phyloP scores from a whole-genome alignment of 1,140 invertebrate species.

The Saccostrea cuccullata region DNA sequence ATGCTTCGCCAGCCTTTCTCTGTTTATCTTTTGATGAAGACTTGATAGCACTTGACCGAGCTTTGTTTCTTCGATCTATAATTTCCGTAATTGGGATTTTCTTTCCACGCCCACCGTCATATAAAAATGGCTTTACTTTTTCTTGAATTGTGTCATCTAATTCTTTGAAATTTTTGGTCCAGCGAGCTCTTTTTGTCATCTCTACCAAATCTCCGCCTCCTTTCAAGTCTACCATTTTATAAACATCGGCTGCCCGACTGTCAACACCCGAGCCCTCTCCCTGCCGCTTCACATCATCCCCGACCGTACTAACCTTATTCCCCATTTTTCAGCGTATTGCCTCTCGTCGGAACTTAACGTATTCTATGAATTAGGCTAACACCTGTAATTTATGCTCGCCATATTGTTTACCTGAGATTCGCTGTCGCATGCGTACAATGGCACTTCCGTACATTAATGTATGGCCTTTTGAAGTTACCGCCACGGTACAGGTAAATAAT shows the following conservation, averaged over 20 bases:
- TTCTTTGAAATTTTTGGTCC: constrained; percentile 81
- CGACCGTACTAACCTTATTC: constrained; percentile 70
- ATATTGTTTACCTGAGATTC: constrained; percentile 52
- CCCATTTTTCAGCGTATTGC: constrained; percentile 60
- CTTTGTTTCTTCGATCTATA: constrained; percentile 89
- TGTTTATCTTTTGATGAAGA: constrained; percentile 66
- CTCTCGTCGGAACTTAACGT: not conserved
- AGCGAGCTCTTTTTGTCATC: constrained; percentile 89
- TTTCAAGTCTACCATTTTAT: constrained; percentile 76
- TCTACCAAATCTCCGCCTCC: constrained; percentile 94
- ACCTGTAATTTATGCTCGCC: constrained; percentile 34
- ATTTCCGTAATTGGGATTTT: constrained; percentile 92
- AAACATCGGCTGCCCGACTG: constrained; percentile 66
- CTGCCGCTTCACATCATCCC: constrained; percentile 73
- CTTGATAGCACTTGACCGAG: constrained; percentile 64
- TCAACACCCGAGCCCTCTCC: constrained; percentile 57
- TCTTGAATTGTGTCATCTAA: constrained; percentile 82
- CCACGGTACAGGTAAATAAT: constrained; percentile 44
- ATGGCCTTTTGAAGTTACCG: constrained; percentile 30
- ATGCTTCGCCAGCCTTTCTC: constrained; percentile 67
- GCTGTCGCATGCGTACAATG: constrained; percentile 46
- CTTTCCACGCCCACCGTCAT: constrained; percentile 93
- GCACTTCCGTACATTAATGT: constrained; percentile 25
- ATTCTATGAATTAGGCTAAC: not conserved
- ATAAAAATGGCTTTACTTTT: constrained; percentile 94